Conservation (phyloP, 2,113 vertebrate species). For the Dromiciops gliroides region DNA sequence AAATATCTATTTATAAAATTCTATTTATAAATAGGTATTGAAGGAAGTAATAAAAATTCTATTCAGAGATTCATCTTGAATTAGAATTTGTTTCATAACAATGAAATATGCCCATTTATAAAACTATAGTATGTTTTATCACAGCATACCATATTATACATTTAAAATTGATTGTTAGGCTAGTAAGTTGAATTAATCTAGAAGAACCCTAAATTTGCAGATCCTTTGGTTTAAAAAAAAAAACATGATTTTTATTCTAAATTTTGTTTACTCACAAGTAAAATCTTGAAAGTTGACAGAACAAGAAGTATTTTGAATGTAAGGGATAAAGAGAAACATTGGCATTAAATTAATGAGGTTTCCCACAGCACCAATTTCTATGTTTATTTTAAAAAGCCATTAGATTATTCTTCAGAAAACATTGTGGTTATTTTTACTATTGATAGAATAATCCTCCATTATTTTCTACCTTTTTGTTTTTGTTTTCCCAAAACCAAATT, state of each 20-base stretch:
- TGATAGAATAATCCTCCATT: slow-evolving; percentile 18
- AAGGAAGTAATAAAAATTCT: background rate
- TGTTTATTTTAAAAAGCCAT: slow-evolving; percentile 27
- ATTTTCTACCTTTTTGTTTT: slow-evolving; percentile 12
- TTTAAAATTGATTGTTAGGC: slow-evolving; percentile 20
- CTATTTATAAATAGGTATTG: background rate
- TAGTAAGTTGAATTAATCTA: background rate
- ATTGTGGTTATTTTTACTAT: background rate
- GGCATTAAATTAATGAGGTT: background rate
- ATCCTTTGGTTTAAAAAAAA: slow-evolving; percentile 37
- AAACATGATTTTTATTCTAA: background rate
- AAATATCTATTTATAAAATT: too few species aligned
- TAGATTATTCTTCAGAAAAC: background rate
- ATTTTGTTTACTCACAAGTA: slow-evolving; percentile 26
- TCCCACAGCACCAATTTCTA: background rate
- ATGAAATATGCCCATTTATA: background rate
- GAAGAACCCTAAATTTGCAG: slow-evolving; percentile 8
- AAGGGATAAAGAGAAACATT: slow-evolving; percentile 8
- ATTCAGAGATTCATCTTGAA: background rate
- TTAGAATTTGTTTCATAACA: background rate
- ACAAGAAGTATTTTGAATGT: slow-evolving; percentile 17
- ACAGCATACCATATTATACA: background rate
- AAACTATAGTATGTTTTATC: background rate
- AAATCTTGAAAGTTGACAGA: slow-evolving; percentile 6
- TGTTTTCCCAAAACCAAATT: background rate